phyloP scores from a whole-genome alignment of 2,888 invertebrate genomes.

The Amblyteles armatorius region DNA sequence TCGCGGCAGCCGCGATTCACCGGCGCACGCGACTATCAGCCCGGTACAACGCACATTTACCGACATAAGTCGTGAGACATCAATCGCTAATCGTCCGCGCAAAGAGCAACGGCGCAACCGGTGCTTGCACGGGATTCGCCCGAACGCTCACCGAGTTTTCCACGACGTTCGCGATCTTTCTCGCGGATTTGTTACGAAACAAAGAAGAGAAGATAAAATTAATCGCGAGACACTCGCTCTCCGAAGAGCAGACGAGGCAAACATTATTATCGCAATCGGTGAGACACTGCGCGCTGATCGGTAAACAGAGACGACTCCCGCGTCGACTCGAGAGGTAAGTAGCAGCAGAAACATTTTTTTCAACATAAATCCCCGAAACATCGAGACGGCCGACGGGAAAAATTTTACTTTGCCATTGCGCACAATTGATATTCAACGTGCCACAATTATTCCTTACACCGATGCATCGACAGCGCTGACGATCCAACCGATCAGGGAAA shows the following conservation, averaged over 20 bases:
- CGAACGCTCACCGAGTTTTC: constrained; percentile 19
- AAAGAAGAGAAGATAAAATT: neutral
- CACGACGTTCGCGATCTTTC: neutral
- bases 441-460: constrained; percentile 35
- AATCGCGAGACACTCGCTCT: constrained; percentile 12
- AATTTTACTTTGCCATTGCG: constrained; percentile 5
- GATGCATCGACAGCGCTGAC: neutral
- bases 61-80: neutral
- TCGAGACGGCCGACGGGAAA: neutral
- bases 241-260: constrained; percentile 22
- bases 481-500: neutral
- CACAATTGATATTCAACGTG: constrained; percentile 39
- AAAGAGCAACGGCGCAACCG: neutral
- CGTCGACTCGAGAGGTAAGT: constrained; percentile 55
- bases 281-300: neutral
- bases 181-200: constrained; percentile 21
- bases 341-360: constrained; percentile 33
- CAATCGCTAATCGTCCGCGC: neutral
- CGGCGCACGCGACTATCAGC: neutral
- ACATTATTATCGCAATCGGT: constrained; percentile 4
- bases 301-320: neutral
- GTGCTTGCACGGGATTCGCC: neutral
- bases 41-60: neutral
- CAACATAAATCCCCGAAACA: constrained; percentile 1
- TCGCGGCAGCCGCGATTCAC: neutral